Percentiles rank a stretch among this genome's conserved stretches.
phyloP scores from a whole-genome alignment of 2,797 vertebrate genomes.

The Onychomys arenicola region DNA sequence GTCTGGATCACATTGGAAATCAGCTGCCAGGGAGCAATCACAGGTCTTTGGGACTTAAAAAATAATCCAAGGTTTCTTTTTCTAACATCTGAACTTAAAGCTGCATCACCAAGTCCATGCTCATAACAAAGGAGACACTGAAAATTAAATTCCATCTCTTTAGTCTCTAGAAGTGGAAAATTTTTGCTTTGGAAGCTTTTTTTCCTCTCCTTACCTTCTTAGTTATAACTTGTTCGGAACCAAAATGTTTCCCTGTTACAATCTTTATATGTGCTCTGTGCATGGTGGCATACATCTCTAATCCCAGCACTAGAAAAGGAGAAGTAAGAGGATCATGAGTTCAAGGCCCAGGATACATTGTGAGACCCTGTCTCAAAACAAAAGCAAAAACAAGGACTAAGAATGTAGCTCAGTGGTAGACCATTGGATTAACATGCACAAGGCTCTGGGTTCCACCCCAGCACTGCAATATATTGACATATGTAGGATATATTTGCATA shows the following conservation, averaged over 20 bases:
- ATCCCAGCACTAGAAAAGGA: background rate
- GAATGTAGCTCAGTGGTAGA: background rate
- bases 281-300: background rate
- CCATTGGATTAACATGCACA: background rate
- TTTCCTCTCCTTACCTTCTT: background rate
- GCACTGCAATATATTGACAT: background rate
- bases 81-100: slow-evolving; percentile 53
- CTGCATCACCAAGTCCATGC: slow-evolving; percentile 17
- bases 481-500: background rate
- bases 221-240: background rate
- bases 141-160: slow-evolving; percentile 47
- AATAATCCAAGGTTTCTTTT: slow-evolving; percentile 40
- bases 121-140: slow-evolving; percentile 38
- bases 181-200: background rate
- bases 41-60: background rate
- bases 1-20: slow-evolving; percentile 49
- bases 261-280: background rate
- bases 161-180: slow-evolving; percentile 54
- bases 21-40: slow-evolving; percentile 65
- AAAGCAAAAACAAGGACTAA: background rate
- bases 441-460: background rate
- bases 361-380: background rate
- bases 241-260: background rate
- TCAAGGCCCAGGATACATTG: background rate
- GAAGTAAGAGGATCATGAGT: background rate